Conservation (phyloP, 2,888 invertebrate species). For the Drosophila demipolita region DNA sequence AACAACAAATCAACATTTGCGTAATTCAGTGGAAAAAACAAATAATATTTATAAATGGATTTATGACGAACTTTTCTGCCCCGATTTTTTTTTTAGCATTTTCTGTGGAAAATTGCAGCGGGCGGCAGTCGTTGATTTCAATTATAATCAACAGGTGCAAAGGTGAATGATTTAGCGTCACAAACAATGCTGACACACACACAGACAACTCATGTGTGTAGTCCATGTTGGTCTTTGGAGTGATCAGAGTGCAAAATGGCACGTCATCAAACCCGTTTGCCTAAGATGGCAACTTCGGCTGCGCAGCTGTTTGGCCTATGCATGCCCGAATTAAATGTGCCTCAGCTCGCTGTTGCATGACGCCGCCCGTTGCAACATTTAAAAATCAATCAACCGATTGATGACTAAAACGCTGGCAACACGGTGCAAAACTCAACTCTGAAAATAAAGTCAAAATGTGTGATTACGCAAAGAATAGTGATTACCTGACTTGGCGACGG, state of each 20-base stretch:
- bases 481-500: background rate
- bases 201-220: background rate
- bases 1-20: conserved; percentile 42
- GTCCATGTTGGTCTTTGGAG: conserved; percentile 1
- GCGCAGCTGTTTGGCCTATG: conserved; percentile 7
- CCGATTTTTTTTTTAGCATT: background rate
- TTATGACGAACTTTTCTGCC: conserved; percentile 9
- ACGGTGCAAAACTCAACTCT: background rate
- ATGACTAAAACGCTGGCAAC: conserved; percentile 8
- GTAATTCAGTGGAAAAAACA: conserved; percentile 31
- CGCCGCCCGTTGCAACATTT: conserved; percentile 49
- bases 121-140: conserved; percentile 15
- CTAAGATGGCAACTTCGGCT: conserved; percentile 13
- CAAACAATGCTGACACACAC: conserved; percentile 8
- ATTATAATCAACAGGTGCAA: conserved; percentile 46
- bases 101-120: background rate
- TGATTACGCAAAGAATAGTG: background rate
- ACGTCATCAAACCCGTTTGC: conserved; percentile 40
- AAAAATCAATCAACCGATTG: conserved; percentile 41
- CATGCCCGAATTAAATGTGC: conserved; percentile 35
- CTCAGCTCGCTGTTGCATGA: conserved; percentile 40
- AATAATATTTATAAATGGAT: background rate
- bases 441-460: background rate
- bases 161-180: conserved; percentile 24
- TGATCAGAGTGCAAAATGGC: conserved; percentile 30